Evolutionary conservation across 1,140 invertebrate genomes (phyloP), one percentile per base, ranked within the genome.

Genomic region (Ips nitidus): DNA sequence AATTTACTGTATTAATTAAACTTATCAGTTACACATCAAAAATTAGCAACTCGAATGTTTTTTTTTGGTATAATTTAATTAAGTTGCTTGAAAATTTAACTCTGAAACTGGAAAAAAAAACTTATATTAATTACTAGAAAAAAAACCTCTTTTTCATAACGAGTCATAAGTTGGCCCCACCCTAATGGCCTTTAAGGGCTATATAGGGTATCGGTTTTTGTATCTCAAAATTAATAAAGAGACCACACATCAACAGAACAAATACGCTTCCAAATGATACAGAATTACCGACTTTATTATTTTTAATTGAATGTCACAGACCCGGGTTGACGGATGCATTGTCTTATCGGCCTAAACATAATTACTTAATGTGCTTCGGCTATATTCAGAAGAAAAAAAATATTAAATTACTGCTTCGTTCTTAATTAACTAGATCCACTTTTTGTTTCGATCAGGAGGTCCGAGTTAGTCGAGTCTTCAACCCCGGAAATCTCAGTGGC

Each of bases 1-100:
- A 63, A 63, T 52, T 63, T 63, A 50, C 47, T 63, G 61, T 52
- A 63, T 63, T 63, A 52, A 63, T 63, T 63, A 63, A 63, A 63
- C 52, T 52, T 63, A 36, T 56, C 5, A 4, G 5, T 7, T 50
- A 50, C 45, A 50, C 45, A 50, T 50, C 45, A 50, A 50, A 50
- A 6, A 50, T 50, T 8, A 50, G 45, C 45, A 50, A 50, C 22
- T 50, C 45, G 22, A 50, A 50, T 3, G 6, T 50, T 50, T 50
- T 47, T 6, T 50, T 8, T 50, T 50, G 45, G 7, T 22, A 50
- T 50, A 50, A 50, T 8, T 50, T 50, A 50, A 50, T 50, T 22
- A 50, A 50, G 22, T 50, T 6, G 22, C 45, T 50, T 22, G 45
- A 50, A 2, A 6, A 2, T 50, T 8, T 22, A 50, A 50, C 7